Evolutionary conservation across 2,888 invertebrate genomes (phyloP).

Genomic region (Polydrusus cervinus): DNA sequence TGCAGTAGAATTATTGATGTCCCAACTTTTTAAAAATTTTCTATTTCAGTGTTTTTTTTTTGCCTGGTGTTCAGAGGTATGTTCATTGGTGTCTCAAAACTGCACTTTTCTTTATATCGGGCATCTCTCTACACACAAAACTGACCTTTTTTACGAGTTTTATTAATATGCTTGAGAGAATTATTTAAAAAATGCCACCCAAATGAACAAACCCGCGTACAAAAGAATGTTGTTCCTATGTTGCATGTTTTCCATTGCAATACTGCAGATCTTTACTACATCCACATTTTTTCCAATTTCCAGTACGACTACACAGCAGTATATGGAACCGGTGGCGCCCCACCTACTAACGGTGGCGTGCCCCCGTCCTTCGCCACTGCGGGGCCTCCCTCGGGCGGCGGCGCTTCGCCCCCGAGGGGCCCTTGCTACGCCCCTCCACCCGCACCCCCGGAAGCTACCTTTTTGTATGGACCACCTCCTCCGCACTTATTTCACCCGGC

Average conservation of each 20-base stretch:
- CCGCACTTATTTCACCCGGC: conserved; percentile 47
- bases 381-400: conserved; percentile 57
- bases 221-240: neutral
- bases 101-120: no score
- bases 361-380: conserved; percentile 43
- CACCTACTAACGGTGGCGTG: conserved; percentile 45
- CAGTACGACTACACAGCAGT: conserved; percentile 52
- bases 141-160: no score
- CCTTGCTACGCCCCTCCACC: conserved; percentile 54
- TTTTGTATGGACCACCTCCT: conserved; percentile 37
- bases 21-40: no score
- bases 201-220: no score
- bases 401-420: conserved; percentile 56
- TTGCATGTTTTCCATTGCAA: neutral
- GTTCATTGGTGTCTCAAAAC: no score
- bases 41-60: no score
- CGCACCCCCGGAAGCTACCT: conserved; percentile 41
- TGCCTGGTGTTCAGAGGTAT: no score
- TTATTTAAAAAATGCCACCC: no score
- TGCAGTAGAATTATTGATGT: no score
- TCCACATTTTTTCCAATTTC: neutral
- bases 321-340: conserved; percentile 40
- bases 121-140: no score
- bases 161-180: no score
- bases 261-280: neutral